Evolutionary conservation across 2,797 vertebrate species (phyloP), one percentile per base, ranked within the genome.

Genomic region (Micromesistius poutassou): DNA sequence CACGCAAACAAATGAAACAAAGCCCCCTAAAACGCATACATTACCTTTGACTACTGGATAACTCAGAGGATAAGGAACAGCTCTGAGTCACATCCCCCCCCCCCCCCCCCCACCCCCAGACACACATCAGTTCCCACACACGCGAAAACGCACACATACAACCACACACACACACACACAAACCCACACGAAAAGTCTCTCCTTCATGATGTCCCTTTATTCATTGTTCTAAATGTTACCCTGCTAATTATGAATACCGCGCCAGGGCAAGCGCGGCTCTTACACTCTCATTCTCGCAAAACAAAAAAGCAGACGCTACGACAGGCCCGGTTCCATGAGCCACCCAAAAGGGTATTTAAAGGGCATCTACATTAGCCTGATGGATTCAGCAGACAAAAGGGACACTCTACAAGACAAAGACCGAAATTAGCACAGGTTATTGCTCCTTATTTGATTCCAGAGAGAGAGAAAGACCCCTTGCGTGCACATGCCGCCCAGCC

Each of bases 381-480:
- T 87, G 89, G 88, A 92, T 90, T 77, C 28, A 76, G 74, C 80
- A 86, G 82, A 90, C 81, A 86, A 90, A 87, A 88, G 83, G 87
- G 88, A 22, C 83, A 89, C 78, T 82, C 78, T 71, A 79, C 78
- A 82, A 85, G 78, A 85, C 86, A 89, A 88, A 87, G 81, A 81
- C 84, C 87, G 88, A 87, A 91, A 90, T 92, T 93, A 91, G 81
- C 84, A 85, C 79, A 88, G 81, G 83, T 90, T 90, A 87, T 83
- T 81, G 83, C 83, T 74, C 76, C 82, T 78, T 62, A 80, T 86
- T 81, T 74, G 40, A 71, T 76, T 80, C 75, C 73, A 81, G 77
- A 77, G 80, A 77, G 40, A 42, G 40, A 42, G 10, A 42, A 16
- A 42, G 40, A 42, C 40, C 40, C 40, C 10, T 42, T 42, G 40